Evolutionary conservation across 2,113 vertebrate species (phyloP).

Genomic region (Melanostigma gelatinosum): DNA sequence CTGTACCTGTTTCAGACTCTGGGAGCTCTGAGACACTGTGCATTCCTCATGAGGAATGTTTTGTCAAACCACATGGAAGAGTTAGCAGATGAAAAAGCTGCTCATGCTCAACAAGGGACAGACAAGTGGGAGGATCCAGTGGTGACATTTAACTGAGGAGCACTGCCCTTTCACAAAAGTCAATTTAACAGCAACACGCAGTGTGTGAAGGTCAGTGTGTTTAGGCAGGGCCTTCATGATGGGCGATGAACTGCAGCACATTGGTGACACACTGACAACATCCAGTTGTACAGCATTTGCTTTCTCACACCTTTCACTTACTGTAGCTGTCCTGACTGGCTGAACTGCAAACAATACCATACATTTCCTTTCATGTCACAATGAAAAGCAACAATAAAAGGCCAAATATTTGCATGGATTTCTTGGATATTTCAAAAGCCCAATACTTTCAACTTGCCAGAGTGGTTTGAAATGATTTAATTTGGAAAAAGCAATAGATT

Average conservation of each 20-base stretch:
- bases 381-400: neutral
- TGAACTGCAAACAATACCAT: neutral
- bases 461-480: neutral
- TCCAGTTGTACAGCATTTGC: neutral
- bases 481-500: neutral
- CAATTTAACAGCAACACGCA: conserved; percentile 69
- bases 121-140: conserved; percentile 61
- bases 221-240: conserved; percentile 49
- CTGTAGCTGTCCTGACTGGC: neutral
- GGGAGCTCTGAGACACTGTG: neutral
- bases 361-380: neutral
- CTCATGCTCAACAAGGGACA: conserved; percentile 55
- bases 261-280: conserved; percentile 13
- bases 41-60: conserved; percentile 18
- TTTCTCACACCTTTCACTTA: conserved; percentile 1
- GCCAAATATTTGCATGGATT: neutral
- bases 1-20: neutral
- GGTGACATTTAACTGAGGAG: conserved; percentile 73
- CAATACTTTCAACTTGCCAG: neutral
- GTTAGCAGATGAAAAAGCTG: conserved; percentile 34
- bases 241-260: conserved; percentile 40
- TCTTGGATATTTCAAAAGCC: neutral
- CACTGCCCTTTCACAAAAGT: conserved; percentile 76
- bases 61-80: conserved; percentile 35
- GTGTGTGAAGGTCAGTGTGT: conserved; percentile 67